Percentiles rank a stretch among this genome's conserved stretches.
These are phyloP conservation scores for Halesus radiatus DNA, from an alignment of 1,140 invertebrate genomes.

Conservation along the genomic window DNA sequence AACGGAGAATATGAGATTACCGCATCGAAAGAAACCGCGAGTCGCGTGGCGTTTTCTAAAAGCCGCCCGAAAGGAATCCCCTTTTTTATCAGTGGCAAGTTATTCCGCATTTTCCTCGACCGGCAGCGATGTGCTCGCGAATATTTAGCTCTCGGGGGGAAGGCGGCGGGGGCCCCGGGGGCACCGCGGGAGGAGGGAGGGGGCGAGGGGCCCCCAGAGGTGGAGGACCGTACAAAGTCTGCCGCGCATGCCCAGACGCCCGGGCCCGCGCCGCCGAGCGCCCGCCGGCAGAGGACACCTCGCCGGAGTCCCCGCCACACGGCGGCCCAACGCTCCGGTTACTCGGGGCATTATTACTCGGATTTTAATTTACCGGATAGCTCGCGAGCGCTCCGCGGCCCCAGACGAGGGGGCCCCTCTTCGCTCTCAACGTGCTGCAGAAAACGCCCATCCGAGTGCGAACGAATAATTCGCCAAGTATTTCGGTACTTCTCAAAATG, in stretches of 20 bases:
- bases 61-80: no score
- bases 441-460: conserved; percentile 11
- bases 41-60: not conserved
- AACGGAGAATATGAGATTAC: not conserved
- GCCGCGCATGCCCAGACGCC: conserved; percentile 33
- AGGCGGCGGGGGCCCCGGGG: not conserved
- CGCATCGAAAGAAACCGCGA: not conserved
- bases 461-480: not conserved
- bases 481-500: conserved; percentile 15
- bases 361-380: not conserved
- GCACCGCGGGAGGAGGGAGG: conserved; percentile 17
- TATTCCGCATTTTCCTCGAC: not conserved
- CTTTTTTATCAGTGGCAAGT: not conserved
- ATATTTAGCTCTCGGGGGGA: conserved; percentile 6
- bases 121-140: not conserved
- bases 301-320: not conserved
- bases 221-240: conserved; percentile 30
- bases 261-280: not conserved
- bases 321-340: not conserved
- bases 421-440: conserved; percentile 1
- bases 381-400: not conserved
- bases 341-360: not conserved
- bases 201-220: conserved; percentile 44
- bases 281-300: not conserved
- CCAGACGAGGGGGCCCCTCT: conserved; percentile 21